Conservation (phyloP, 1,140 invertebrate genomes). For the Philotrypesis tridentata region DNA sequence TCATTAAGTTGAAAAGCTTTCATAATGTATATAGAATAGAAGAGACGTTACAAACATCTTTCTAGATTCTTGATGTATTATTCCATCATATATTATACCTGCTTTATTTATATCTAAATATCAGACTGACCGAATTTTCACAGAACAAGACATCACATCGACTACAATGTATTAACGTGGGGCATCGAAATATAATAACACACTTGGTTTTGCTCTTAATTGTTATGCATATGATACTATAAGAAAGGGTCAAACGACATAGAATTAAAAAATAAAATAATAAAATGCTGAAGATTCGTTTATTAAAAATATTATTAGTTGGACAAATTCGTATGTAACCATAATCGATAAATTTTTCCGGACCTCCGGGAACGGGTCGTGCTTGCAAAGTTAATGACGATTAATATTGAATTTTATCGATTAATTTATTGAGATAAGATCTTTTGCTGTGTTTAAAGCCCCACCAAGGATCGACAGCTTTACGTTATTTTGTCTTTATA, state of each 20-base stretch:
- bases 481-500: slow-evolving; percentile 34
- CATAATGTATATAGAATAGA: slow-evolving; percentile 9
- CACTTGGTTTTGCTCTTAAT: slow-evolving; percentile 22
- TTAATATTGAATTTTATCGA: slow-evolving; percentile 40
- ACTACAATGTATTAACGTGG: slow-evolving; percentile 1
- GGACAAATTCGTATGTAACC: slow-evolving; percentile 32
- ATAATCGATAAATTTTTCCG: slow-evolving; percentile 26
- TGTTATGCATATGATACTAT: slow-evolving; percentile 13
- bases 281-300: slow-evolving; percentile 45
- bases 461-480: slow-evolving; percentile 41
- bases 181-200: slow-evolving; percentile 2
- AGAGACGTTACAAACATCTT: slow-evolving; percentile 2
- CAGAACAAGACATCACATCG: slow-evolving; percentile 32
- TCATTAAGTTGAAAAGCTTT: slow-evolving; percentile 27
- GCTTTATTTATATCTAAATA: slow-evolving; percentile 33
- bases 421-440: slow-evolving; percentile 1
- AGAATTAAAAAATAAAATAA: slow-evolving; percentile 41
- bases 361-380: slow-evolving; percentile 19
- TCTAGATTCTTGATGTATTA: not conserved
- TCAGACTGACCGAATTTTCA: slow-evolving; percentile 24
- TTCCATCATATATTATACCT: not conserved
- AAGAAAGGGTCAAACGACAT: slow-evolving; percentile 30
- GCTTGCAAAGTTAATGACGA: slow-evolving; percentile 47
- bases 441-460: slow-evolving; percentile 25
- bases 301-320: slow-evolving; percentile 47